Evolutionary conservation across 2,888 invertebrate species (phyloP), one percentile per base, ranked within the genome.

Genomic region (Hypena proboscidalis): DNA sequence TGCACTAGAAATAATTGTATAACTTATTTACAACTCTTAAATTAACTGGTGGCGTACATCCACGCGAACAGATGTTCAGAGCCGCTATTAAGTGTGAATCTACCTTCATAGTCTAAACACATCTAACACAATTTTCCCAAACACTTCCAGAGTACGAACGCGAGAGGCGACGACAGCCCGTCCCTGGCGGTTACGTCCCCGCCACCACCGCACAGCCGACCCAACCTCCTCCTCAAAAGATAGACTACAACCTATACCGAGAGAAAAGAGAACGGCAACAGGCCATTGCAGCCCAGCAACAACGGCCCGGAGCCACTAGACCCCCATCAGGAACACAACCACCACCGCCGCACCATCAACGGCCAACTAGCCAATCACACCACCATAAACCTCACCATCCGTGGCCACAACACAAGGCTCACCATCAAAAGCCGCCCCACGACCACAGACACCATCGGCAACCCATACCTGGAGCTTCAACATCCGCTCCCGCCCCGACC

Each of bases 201-300:
- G 88, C 89, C 0, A 76, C 83, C 0, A 51, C 73, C 0, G 53
- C 85, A 1, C 69, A 81, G 40, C 61, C 87, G 15, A 68, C 82
- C 38, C 73, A 85, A 41, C 74, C 90, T 14, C 78, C 84, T 32
- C 89, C 90, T 1, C 92, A 93, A 60, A 92, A 92, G 64, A 90
- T 92, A 39, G 92, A 92, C 69, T 92, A 93, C 61, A 92, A 93
- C 40, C 91, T 94, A 5, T 94, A 94, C 73, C 85, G 93, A 11
- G 94, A 94, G 70, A 93, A 94, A 68, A 89, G 92, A 31, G 94
- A 94, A 49, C 67, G 80, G 50, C 77, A 77, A 43, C 60, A 85
- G 42, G 67, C 56, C 0, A 71, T 77, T 41, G 20, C 59, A 19
- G 25, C 46, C n/a, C n/a, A n/a, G 19, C 60, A 51, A 11, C 55